Conservation (phyloP, 2,797 vertebrate species). For the Argya squamiceps region DNA sequence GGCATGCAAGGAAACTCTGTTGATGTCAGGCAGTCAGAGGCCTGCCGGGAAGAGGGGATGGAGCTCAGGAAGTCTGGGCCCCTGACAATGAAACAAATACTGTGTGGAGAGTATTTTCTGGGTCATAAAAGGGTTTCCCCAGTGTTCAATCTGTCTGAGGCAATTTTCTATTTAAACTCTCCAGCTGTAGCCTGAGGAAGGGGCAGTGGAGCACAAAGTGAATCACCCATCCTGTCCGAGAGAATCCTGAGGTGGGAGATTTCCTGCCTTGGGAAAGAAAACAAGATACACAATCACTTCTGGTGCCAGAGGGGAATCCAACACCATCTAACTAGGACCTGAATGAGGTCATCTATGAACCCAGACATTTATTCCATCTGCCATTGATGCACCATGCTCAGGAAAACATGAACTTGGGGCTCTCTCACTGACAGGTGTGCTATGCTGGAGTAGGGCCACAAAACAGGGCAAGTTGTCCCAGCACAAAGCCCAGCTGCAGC, state of each 20-base stretch:
- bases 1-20: conserved; percentile 44
- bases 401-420: background rate
- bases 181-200: conserved; percentile 48
- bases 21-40: background rate
- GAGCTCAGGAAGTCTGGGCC: conserved; percentile 21
- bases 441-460: background rate
- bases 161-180: conserved; percentile 19
- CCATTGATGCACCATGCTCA: background rate
- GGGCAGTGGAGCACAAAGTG: background rate
- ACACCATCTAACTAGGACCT: background rate
- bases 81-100: background rate
- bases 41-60: background rate
- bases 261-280: conserved; percentile 53
- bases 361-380: background rate
- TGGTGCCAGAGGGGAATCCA: background rate
- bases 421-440: rapidly evolving
- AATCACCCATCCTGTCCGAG: conserved; percentile 43
- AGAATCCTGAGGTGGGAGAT: background rate
- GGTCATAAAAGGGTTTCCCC: conserved; percentile 45
- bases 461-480: background rate
- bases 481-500: background rate
- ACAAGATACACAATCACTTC: background rate
- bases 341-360: background rate
- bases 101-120: background rate
- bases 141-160: background rate